Evolutionary conservation across 1,140 invertebrate genomes (phyloP).

Genomic region (Conus ventricosus): DNA sequence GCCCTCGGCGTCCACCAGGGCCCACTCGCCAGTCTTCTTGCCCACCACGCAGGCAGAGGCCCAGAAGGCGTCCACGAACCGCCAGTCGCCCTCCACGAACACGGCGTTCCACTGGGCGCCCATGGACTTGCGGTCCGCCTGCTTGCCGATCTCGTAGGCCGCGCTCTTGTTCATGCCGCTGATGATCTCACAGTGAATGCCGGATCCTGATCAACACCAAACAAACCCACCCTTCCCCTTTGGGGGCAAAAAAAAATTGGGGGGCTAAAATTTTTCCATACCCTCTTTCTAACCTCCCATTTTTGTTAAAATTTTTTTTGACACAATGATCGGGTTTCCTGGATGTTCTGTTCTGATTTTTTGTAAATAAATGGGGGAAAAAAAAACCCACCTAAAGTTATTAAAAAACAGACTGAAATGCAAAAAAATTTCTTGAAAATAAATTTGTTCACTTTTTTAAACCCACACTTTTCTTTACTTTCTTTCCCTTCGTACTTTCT

Average conservation of each 20-base stretch:
- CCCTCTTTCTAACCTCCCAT: too few species aligned
- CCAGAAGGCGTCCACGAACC: constrained; percentile 71
- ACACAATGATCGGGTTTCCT: too few species aligned
- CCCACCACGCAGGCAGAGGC: constrained; percentile 68
- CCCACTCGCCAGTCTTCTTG: constrained; percentile 66
- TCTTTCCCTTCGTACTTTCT: too few species aligned
- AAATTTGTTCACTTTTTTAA: too few species aligned
- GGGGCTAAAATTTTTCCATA: too few species aligned
- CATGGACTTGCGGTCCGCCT: constrained; percentile 63
- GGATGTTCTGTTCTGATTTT: too few species aligned
- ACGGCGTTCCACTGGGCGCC: constrained; percentile 73
- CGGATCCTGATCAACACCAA: constrained; percentile 61
- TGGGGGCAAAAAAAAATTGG: not conserved
- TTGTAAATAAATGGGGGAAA: too few species aligned
- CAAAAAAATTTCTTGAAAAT: too few species aligned
- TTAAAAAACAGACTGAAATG: too few species aligned
- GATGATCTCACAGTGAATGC: constrained; percentile 67
- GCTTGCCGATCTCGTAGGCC: constrained; percentile 69
- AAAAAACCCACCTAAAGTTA: too few species aligned
- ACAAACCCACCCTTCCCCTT: too few species aligned
- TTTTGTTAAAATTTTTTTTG: not conserved
- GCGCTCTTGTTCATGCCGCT: constrained; percentile 72
- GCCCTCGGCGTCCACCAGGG: constrained; percentile 65
- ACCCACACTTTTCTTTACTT: too few species aligned
- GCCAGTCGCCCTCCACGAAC: constrained; percentile 67